phyloP scores from a whole-genome alignment of 2,888 invertebrate species.

The Platynereis dumerilii region DNA sequence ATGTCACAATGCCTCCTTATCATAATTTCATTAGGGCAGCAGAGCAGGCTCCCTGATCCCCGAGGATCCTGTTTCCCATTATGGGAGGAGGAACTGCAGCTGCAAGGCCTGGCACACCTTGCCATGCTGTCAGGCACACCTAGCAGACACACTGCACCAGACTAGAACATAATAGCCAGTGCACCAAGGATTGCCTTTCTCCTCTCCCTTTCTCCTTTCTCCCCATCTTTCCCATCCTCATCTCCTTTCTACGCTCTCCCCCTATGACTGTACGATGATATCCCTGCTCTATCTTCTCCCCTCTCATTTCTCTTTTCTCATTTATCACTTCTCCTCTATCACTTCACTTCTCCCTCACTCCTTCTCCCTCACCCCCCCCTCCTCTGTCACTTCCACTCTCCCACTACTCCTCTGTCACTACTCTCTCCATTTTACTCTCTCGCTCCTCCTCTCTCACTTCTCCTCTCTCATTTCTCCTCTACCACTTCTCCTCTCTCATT shows the following conservation, averaged over 20 bases:
- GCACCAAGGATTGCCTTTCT: background rate
- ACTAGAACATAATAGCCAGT: background rate
- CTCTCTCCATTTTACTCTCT: background rate
- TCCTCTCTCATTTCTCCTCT: no score
- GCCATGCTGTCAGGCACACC: no score
- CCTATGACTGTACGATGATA: background rate
- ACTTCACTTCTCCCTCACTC: background rate
- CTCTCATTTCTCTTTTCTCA: background rate
- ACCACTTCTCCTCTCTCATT: constrained; percentile 8
- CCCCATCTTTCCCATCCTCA: background rate
- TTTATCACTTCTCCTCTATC: background rate
- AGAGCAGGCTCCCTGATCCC: no score
- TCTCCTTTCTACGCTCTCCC: background rate
- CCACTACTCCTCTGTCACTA: background rate
- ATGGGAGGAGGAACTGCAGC: no score
- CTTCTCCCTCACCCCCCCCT: background rate
- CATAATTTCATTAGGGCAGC: no score
- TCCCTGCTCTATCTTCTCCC: background rate
- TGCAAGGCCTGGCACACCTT: no score
- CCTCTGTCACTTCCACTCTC: constrained; percentile 4
- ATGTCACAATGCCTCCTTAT: no score
- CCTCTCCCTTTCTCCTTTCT: background rate
- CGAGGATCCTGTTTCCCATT: no score
- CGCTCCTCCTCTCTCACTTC: no score
- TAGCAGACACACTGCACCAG: background rate